Evolutionary conservation across 2,888 invertebrate genomes (phyloP).

Genomic region (Clusia tigrina): DNA sequence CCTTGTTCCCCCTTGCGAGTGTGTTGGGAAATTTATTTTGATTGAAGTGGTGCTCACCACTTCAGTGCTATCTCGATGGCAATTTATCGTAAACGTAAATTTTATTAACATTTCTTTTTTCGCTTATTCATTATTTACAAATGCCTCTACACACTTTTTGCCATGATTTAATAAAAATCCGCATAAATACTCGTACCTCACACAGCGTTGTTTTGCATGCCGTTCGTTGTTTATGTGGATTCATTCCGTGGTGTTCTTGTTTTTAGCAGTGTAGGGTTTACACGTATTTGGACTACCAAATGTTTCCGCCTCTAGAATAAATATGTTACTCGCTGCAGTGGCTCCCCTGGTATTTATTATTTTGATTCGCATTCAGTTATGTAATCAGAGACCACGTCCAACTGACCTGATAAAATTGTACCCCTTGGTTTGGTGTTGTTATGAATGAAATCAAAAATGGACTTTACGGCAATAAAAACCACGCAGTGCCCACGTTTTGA

Average conservation of each 20-base stretch:
- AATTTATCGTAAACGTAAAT: conserved; percentile 7
- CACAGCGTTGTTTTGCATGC: too few species aligned
- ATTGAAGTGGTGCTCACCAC: neutral
- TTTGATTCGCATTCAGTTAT: neutral
- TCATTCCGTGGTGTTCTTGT: neutral
- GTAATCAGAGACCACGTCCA: too few species aligned
- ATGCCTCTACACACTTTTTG: conserved; percentile 35
- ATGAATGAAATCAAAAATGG: too few species aligned
- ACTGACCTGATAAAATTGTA: too few species aligned
- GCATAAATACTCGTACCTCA: conserved; percentile 8
- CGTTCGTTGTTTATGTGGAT: too few species aligned
- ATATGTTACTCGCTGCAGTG: neutral
- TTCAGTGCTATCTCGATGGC: neutral
- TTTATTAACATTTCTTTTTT: neutral
- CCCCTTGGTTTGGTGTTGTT: too few species aligned
- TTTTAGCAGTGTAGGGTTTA: neutral
- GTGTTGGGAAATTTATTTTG: neutral
- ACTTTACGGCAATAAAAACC: too few species aligned
- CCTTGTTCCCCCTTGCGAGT: neutral
- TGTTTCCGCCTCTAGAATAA: conserved; percentile 22
- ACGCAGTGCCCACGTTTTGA: too few species aligned
- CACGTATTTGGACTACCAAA: conserved; percentile 21
- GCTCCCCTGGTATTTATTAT: conserved; percentile 6
- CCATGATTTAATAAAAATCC: conserved; percentile 38
- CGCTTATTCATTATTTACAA: conserved; percentile 31